Percentiles rank a stretch among this genome's conserved stretches.
phyloP scores from a whole-genome alignment of 2,113 vertebrate species.

The Sminthopsis crassicaudata region DNA sequence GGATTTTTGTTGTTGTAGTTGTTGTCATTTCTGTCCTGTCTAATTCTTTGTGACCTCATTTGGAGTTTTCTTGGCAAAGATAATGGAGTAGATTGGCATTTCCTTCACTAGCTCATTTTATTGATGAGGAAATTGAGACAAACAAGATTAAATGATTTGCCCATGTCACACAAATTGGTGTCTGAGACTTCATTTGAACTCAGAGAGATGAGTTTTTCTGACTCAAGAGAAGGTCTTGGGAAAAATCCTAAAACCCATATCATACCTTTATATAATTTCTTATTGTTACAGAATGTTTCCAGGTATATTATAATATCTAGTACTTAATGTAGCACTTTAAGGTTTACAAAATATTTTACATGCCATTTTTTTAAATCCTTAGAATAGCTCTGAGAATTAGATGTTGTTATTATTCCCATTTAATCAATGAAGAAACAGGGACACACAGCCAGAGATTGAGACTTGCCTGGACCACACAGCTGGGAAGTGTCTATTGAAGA shows the following conservation, averaged over 20 bases:
- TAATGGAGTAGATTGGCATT: background rate
- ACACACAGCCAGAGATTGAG: background rate
- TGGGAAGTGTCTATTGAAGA: background rate
- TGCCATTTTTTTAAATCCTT: background rate
- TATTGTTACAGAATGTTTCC: background rate
- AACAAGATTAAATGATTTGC: background rate
- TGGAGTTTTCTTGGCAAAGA: background rate
- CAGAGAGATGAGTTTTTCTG: background rate
- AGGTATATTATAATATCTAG: background rate
- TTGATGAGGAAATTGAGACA: background rate
- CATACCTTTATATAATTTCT: background rate
- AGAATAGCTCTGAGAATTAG: background rate
- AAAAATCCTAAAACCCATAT: background rate
- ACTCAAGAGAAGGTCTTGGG: background rate
- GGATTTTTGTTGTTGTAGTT: background rate
- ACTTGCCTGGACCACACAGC: background rate
- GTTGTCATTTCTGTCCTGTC: background rate
- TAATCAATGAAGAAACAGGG: background rate
- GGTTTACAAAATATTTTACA: background rate
- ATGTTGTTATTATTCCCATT: background rate
- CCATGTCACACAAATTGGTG: background rate
- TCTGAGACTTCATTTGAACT: background rate
- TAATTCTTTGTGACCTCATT: background rate
- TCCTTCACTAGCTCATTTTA: background rate
- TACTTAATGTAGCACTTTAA: background rate